Evolutionary conservation across 2,797 vertebrate species (phyloP).

Genomic region (Pipistrellus pipistrellus): DNA sequence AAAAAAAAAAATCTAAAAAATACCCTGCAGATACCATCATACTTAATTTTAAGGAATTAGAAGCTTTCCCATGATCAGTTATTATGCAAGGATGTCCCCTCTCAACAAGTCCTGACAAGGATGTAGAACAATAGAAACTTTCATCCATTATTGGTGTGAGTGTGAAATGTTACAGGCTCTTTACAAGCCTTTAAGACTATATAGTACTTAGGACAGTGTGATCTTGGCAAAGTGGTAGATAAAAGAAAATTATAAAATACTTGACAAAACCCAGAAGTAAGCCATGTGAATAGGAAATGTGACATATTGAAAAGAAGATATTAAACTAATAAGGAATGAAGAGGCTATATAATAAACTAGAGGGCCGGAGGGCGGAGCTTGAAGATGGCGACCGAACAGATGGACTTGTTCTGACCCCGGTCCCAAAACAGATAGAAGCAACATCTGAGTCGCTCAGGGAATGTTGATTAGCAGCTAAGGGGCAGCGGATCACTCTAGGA

Average conservation of each 20-base stretch:
- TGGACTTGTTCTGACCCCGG: too few relatives aligned
- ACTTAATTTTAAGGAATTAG: not conserved
- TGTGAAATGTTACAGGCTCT: not conserved
- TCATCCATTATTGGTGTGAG: not conserved
- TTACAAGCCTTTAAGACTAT: not conserved
- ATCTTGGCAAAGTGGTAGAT: not conserved
- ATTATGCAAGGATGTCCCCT: not conserved
- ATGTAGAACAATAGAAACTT: not conserved
- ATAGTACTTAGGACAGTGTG: not conserved
- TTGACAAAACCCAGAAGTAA: not conserved
- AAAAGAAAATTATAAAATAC: not conserved
- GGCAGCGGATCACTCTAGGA: too few relatives aligned
- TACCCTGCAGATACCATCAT: not conserved
- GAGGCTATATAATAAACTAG: not conserved
- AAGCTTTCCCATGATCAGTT: not conserved
- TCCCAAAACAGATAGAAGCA: too few relatives aligned
- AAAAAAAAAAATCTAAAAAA: not conserved
- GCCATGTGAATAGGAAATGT: not conserved
- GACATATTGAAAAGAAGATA: not conserved
- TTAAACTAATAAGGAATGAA: not conserved
- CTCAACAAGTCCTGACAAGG: not conserved
- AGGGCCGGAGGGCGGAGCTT: too few relatives aligned
- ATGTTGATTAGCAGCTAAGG: too few relatives aligned
- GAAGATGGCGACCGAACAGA: too few relatives aligned
- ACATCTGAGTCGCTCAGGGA: too few relatives aligned